phyloP scores from a whole-genome alignment of 2,888 invertebrate genomes.

The Ochropleura plecta region DNA sequence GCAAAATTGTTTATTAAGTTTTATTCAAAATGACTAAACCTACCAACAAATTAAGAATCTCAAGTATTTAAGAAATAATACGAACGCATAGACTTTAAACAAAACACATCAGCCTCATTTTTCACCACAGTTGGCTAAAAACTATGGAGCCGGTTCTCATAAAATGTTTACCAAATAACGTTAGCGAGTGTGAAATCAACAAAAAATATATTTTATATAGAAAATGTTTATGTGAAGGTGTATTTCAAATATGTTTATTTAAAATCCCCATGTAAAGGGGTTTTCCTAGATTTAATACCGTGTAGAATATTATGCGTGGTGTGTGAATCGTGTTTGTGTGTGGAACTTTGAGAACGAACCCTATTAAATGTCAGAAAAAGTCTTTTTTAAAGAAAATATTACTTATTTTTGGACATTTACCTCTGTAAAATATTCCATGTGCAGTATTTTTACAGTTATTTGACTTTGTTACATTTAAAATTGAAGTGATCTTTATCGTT shows the following conservation, averaged over 20 bases:
- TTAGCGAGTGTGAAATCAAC: constrained; percentile 51
- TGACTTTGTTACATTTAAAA: background rate
- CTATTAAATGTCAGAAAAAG: constrained; percentile 17
- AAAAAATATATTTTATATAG: constrained; percentile 62
- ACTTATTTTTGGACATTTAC: constrained; percentile 37
- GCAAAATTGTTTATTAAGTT: background rate
- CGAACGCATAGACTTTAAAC: background rate
- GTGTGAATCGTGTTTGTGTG: constrained; percentile 39
- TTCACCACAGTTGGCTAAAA: background rate
- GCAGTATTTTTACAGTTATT: background rate
- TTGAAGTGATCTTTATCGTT: background rate
- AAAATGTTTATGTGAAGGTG: constrained; percentile 54
- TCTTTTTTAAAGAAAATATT: constrained; percentile 14
- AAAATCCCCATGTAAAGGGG: constrained; percentile 35
- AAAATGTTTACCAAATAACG: constrained; percentile 21
- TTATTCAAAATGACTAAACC: background rate
- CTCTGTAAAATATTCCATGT: constrained; percentile 50
- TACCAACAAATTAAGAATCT: constrained; percentile 30
- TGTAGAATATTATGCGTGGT: constrained; percentile 48
- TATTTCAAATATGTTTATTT: constrained; percentile 55
- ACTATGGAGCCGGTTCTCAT: background rate
- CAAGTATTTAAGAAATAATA: constrained; percentile 1
- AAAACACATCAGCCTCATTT: background rate
- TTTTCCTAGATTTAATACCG: constrained; percentile 59
- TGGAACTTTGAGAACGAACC: constrained; percentile 20